Conservation (phyloP, 2,797 vertebrate species). For the Sternarchorhynchus goeldii region DNA sequence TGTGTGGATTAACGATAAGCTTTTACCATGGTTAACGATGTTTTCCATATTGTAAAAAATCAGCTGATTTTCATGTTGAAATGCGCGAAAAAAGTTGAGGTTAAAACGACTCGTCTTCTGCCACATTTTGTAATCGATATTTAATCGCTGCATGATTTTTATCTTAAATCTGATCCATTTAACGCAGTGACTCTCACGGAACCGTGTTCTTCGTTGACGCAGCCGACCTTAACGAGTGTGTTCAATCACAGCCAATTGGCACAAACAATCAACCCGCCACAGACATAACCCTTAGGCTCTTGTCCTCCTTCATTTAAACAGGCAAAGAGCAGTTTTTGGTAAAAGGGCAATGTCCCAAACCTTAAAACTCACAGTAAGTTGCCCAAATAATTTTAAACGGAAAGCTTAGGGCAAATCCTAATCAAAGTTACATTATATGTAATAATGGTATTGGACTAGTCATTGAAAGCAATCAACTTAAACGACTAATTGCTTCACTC, state of each 20-base stretch:
- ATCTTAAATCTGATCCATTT: conserved; percentile 37
- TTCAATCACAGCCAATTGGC: conserved; percentile 51
- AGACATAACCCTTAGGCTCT: conserved; percentile 45
- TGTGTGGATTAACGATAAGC: too few species aligned
- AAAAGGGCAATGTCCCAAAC: not conserved
- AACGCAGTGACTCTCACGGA: conserved; percentile 36
- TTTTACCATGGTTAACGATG: too few species aligned
- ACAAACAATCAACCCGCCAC: conserved; percentile 18
- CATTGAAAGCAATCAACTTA: too few species aligned
- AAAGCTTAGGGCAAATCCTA: too few species aligned
- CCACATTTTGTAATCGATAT: not conserved
- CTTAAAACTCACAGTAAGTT: not conserved
- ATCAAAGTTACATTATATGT: too few species aligned
- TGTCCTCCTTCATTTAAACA: conserved; percentile 52
- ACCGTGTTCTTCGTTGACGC: conserved; percentile 24
- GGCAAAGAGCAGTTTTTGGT: conserved; percentile 22
- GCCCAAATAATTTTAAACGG: too few species aligned
- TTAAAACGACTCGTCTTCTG: not conserved
- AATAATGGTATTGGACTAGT: too few species aligned
- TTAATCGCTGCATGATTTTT: conserved; percentile 43
- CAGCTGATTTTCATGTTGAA: too few species aligned
- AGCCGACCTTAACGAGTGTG: conserved; percentile 51
- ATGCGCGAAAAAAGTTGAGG: not conserved
- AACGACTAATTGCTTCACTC: too few species aligned
- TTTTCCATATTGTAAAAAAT: too few species aligned